phyloP scores from a whole-genome alignment of 2,113 vertebrate genomes.

The Ceyx melanurus region DNA sequence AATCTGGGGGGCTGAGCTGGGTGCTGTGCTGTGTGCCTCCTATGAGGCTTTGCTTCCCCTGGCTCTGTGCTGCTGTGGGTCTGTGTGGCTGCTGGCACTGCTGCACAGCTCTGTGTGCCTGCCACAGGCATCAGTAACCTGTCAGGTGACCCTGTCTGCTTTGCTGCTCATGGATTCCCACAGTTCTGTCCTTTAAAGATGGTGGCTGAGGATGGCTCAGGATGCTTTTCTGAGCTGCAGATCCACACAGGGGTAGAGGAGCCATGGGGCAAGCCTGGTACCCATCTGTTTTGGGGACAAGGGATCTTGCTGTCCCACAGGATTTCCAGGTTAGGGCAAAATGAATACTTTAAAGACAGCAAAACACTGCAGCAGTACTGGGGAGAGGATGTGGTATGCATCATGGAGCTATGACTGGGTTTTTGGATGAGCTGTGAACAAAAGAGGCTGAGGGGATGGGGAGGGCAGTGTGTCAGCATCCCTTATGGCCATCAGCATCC shows the following conservation, averaged over 20 bases:
- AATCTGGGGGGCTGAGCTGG: neutral
- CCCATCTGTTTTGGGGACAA: neutral
- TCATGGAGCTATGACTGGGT: neutral
- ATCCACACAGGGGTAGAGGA: neutral
- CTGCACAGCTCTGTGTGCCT: neutral
- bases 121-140: neutral
- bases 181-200: neutral
- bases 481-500: neutral
- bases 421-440: neutral
- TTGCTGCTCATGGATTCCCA: neutral
- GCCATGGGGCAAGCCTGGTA: neutral
- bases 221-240: neutral
- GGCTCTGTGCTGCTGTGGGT: neutral
- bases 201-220: neutral
- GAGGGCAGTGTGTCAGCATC: neutral
- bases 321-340: neutral
- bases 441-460: neutral
- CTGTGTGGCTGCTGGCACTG: rapidly evolving
- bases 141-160: neutral
- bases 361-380: neutral
- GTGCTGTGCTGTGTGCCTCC: neutral
- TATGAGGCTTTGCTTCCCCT: neutral
- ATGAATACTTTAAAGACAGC: neutral
- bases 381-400: too few relatives aligned
- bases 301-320: neutral